Conservation (phyloP, 2,113 vertebrate genomes). For the Salvelinus alpinus region DNA sequence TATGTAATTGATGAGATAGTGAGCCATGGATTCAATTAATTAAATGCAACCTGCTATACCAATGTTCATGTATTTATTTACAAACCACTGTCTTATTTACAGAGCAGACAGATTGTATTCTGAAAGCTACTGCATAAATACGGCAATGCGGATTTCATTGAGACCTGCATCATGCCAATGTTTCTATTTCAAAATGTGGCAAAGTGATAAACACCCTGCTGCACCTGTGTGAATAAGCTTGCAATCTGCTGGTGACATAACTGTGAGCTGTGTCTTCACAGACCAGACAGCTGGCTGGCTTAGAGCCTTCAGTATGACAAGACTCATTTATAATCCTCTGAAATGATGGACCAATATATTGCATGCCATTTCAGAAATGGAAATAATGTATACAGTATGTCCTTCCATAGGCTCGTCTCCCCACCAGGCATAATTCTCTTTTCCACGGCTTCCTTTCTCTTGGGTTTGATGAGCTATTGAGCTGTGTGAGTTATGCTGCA, state of each 20-base stretch:
- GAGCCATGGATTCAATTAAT: no score
- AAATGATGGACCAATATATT: background rate
- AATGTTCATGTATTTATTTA: no score
- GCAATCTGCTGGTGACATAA: constrained; percentile 2
- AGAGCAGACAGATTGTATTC: no score
- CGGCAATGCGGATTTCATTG: background rate
- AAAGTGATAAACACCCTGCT: background rate
- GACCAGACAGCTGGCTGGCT: background rate
- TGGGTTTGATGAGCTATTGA: background rate
- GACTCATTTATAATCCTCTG: background rate
- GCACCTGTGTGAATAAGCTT: background rate
- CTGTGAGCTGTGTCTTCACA: background rate
- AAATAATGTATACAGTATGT: background rate
- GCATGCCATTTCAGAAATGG: background rate
- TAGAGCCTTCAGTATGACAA: background rate
- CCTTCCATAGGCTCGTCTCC: background rate
- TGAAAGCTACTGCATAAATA: background rate
- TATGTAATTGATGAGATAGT: no score
- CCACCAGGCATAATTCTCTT: background rate
- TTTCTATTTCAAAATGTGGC: background rate
- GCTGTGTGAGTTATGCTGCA: background rate
- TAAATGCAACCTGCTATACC: no score
- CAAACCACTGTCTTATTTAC: no score
- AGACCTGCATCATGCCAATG: background rate
- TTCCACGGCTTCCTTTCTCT: background rate